Percentiles rank a stretch among this genome's conserved stretches.
phyloP scores from a whole-genome alignment of 1,140 invertebrate species.

The Drosophila funebris region DNA sequence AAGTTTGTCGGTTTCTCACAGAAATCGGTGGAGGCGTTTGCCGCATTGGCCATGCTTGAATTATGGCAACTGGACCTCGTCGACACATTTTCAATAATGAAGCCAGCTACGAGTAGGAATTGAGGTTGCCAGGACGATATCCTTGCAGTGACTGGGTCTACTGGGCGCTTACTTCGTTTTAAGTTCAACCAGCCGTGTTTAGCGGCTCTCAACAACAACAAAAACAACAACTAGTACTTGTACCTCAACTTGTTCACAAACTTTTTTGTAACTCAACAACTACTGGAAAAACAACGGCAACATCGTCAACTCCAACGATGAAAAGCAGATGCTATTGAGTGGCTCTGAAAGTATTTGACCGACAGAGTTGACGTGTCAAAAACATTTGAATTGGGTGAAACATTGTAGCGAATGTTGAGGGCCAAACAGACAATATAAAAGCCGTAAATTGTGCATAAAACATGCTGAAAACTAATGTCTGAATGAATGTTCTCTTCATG shows the following conservation, averaged over 20 bases:
- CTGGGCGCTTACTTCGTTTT: conserved; percentile 66
- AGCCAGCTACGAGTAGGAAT: conserved; percentile 29
- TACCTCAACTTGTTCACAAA: conserved; percentile 36
- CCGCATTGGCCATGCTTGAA: conserved; percentile 57
- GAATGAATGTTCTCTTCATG: no score
- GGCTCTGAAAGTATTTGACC: conserved; percentile 61
- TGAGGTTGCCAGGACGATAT: conserved; percentile 9
- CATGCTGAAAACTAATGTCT: no score
- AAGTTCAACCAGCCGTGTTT: conserved; percentile 70
- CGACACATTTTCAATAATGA: conserved; percentile 81
- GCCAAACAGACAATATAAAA: conserved; percentile 38
- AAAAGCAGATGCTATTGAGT: conserved; percentile 36
- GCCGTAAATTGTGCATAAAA: conserved; percentile 16
- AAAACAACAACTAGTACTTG: conserved; percentile 7
- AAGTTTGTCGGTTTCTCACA: conserved; percentile 16
- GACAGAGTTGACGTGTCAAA: conserved; percentile 75
- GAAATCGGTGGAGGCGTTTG: conserved; percentile 40
- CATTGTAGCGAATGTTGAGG: not conserved
- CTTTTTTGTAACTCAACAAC: conserved; percentile 26
- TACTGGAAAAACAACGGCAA: conserved; percentile 31
- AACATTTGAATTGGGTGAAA: conserved; percentile 53
- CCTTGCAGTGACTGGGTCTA: conserved; percentile 20
- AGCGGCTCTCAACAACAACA: conserved; percentile 13
- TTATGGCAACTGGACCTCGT: conserved; percentile 74
- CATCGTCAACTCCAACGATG: no score